Evolutionary conservation across 2,113 vertebrate genomes (phyloP), one percentile per base, ranked within the genome.

Genomic region (Misgurnus anguillicaudatus): DNA sequence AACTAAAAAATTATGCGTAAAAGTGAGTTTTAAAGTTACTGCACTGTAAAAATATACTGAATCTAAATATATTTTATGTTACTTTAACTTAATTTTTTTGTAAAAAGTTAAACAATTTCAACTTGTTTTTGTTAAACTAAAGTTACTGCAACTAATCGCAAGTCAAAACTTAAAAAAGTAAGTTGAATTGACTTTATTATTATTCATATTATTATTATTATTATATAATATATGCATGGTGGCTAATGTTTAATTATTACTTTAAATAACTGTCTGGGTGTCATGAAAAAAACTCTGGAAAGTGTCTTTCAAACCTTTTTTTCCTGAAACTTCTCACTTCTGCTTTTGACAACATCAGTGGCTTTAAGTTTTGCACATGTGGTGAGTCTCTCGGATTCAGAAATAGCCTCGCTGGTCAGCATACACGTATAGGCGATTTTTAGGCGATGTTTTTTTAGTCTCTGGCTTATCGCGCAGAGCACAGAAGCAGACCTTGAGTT

Each of bases 321-420:
- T 90, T 89, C 90, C 89, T 92, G 91, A 92, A 92, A 93, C 90
- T 85, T 92, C 91, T 93, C 91, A 92, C 92, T 94, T 94, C 92
- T 93, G 90, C 91, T 93, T 93, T 94, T 78, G 82, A 89, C 89
- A 89, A 88, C 85, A 89, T 90, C 89, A 89, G 88, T 82, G 82
- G 65, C 85, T 81, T 84, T 78, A 89, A 88, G 63, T 78, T 91
- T 83, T 82, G 88, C 85, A 84, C 82, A 83, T 92, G 91, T 85
- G 91, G 92, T 92, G 86, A 87, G 83, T 88, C 86, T 90, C 88
- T 85, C 81, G 87, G 75, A 85, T 88, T 88, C 88, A 92, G 85
- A 93, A 93, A 93, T 94, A 93, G 87, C 86, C 84, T 86, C 24
- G 77, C 82, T 90, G 91, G 90, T 90, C 88, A 91, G 87, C 76